phyloP scores from a whole-genome alignment of 2,888 invertebrate genomes.

The Clepsis dumicolana region DNA sequence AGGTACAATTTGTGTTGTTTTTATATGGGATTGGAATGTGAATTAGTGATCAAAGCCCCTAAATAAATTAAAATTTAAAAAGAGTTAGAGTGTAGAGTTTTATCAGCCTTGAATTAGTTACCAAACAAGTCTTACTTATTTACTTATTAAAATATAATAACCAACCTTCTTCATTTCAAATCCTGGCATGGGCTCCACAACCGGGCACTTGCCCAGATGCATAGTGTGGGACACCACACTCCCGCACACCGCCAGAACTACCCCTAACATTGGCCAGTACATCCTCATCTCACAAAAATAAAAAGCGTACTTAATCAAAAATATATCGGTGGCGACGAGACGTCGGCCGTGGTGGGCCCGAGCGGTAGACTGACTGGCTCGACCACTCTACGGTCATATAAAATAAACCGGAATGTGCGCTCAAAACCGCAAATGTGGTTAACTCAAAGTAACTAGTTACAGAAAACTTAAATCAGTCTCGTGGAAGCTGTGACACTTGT shows the following conservation, averaged over 20 bases:
- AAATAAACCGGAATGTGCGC: slow-evolving; percentile 19
- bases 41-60: too few species aligned
- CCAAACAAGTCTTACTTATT: neutral
- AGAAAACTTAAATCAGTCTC: slow-evolving; percentile 12
- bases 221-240: slow-evolving; percentile 87
- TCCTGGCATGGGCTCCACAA: slow-evolving; percentile 89
- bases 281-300: slow-evolving; percentile 25
- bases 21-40: too few species aligned
- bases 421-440: slow-evolving; percentile 25
- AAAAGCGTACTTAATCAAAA: too few species aligned
- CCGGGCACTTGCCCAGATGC: slow-evolving; percentile 91
- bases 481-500: neutral
- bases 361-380: slow-evolving; percentile 31
- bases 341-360: slow-evolving; percentile 16
- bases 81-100: neutral
- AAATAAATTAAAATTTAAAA: too few species aligned
- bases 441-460: slow-evolving; percentile 19
- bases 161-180: slow-evolving; percentile 92
- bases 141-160: slow-evolving; percentile 25
- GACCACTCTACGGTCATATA: slow-evolving; percentile 30
- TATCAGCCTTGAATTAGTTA: neutral
- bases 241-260: slow-evolving; percentile 57
- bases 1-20: too few species aligned
- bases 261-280: slow-evolving; percentile 37
- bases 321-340: neutral